phyloP scores from a whole-genome alignment of 2,888 invertebrate genomes.

The Lepidocyrtinus sp. region DNA sequence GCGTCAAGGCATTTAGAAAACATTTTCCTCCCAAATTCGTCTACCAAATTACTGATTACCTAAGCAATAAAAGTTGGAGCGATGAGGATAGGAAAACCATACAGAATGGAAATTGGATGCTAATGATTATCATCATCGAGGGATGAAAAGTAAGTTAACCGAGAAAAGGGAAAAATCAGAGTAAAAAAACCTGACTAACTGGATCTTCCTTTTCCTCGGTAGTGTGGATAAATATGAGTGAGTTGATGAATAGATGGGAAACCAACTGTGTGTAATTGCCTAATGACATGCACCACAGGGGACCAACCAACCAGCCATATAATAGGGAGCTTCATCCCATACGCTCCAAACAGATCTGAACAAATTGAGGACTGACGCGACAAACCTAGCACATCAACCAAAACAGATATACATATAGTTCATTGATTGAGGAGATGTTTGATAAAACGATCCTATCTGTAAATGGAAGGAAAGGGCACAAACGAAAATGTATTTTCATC shows the following conservation, averaged over 20 bases:
- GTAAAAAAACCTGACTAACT: not conserved
- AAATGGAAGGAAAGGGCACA: too few species aligned
- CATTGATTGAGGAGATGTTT: too few species aligned
- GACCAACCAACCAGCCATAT: constrained; percentile 62
- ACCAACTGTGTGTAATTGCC: constrained; percentile 66
- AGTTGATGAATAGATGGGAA: constrained; percentile 61
- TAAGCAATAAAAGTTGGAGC: not conserved
- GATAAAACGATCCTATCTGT: too few species aligned
- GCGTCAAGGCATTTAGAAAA: too few species aligned
- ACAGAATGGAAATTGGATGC: constrained; percentile 46
- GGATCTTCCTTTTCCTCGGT: not conserved
- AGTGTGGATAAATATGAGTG: constrained; percentile 23
- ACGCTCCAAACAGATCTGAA: too few species aligned
- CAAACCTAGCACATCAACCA: too few species aligned
- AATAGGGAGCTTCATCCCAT: constrained; percentile 51
- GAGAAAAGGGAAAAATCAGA: not conserved
- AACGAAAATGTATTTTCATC: too few species aligned
- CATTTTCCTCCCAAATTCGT: too few species aligned
- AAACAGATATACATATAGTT: too few species aligned
- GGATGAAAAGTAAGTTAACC: constrained; percentile 41
- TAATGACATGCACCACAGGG: constrained; percentile 67
- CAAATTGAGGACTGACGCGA: too few species aligned
- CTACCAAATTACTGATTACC: not conserved
- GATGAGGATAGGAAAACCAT: not conserved
- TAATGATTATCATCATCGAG: constrained; percentile 47